Evolutionary conservation across 2,797 vertebrate species (phyloP).

Genomic region (Hafferia zeledoni): DNA sequence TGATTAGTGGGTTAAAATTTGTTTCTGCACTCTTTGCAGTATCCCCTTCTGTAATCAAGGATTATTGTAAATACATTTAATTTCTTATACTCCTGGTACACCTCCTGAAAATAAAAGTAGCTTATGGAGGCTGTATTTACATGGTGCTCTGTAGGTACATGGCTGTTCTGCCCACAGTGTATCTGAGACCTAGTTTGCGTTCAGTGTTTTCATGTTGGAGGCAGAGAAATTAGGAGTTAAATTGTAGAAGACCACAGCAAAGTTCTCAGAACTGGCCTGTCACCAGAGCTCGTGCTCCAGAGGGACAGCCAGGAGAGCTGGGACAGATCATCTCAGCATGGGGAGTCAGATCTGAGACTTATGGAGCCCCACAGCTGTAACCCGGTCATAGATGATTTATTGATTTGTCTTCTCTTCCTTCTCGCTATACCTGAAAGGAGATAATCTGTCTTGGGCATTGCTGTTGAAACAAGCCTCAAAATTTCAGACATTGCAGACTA

Average conservation of each 20-base stretch:
- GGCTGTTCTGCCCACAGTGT: not conserved
- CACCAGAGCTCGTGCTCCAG: fast-evolving
- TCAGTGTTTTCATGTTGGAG: not conserved
- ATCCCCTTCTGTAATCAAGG: not conserved
- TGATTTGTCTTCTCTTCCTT: not conserved
- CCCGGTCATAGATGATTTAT: not conserved
- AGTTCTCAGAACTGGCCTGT: not conserved
- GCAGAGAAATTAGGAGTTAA: not conserved
- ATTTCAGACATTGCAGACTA: not conserved
- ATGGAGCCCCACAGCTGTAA: fast-evolving
- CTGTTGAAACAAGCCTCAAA: not conserved
- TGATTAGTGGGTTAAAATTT: not conserved
- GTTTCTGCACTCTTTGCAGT: not conserved
- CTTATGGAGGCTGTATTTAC: not conserved
- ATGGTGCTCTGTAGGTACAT: not conserved
- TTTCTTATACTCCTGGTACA: no score
- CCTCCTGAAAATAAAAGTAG: not conserved
- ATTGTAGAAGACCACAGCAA: not conserved
- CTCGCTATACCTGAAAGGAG: not conserved
- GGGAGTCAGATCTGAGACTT: not conserved
- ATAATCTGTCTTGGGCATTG: not conserved
- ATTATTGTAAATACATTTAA: no score
- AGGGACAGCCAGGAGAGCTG: not conserved
- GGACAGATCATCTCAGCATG: not conserved
- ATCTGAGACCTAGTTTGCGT: not conserved